Evolutionary conservation across 2,797 vertebrate genomes (phyloP), one percentile per base, ranked within the genome.

Genomic region (Simalia tracyae): DNA sequence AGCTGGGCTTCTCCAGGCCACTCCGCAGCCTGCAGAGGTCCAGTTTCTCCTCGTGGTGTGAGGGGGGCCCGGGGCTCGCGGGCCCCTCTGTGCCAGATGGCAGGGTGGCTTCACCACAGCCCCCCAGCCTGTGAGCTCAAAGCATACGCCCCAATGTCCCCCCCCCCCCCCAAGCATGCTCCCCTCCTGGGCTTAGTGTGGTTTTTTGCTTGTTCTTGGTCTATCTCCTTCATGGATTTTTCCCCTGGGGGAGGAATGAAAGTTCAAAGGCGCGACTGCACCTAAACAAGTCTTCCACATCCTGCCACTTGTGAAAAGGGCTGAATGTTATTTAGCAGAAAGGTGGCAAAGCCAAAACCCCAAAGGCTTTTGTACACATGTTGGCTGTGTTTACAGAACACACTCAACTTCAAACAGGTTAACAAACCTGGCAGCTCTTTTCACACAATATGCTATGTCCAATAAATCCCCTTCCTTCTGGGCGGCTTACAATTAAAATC

Each of bases 141-240:
- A 1, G 24, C 26, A n/a, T 7, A 9, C 1, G 85, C 8, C 60
- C 36, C 36, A 36, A 36, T 2, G 36, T 2, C 36, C 36, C 85
- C 24, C 7, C 95, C 96, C 97, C 36, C 98, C 98, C 0, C 99
- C 99, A 0, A 99, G 96, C 97, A 98, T 96, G 46, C 87, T 95
- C 92, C 94, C 96, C 0, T 95, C 36, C 0, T 91, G 1, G 0
- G 97, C 98, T 93, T 97, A 98, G 12, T 96, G 92, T 0, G 98
- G 98, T 95, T 98, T 99, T 95, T 98, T 98, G 61, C 97, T 98
- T 81, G 97, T 98, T 94, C 98, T 97, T 59, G 89, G 15, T 1
- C 93, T 95, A 0, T 96, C 97, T 17, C 96, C 95, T 87, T 96
- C 94, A 0, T 93, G 95, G 15, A 96, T 91, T 1, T 94, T 98